Base-by-base conservation (phyloP, 2,113 vertebrate genomes). In the Hipposideros armiger region DNA sequence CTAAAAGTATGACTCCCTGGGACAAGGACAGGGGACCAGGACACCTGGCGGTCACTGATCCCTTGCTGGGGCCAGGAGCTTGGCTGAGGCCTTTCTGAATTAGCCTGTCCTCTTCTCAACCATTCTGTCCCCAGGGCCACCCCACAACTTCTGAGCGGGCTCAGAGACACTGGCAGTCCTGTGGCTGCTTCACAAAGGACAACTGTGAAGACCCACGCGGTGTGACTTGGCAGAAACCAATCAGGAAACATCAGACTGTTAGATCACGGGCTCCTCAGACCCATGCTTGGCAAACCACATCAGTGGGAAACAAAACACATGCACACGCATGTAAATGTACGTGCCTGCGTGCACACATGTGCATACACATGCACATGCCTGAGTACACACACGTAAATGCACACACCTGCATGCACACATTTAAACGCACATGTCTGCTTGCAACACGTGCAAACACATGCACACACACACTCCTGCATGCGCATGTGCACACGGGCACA, bases 81-180 rank as follows among this genome's bases (percentile, higher is more conserved):
- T 2, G 7, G 28, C 60, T 11, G 15, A 72, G 56, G 77, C 88
- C 40, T 30, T 42, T 20, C 42, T 15, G 22, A 26, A 1, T 10
- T 2, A 19, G 30, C 0, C 0, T 1, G 0, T 9, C 17, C 17
- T 54, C 16, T n/a, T 17, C 17, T 42, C 1, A 1, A 14, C 67
- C 32, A 0, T 28, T 19, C 72, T 32, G 17, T 10, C 58, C 22
- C 56, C 30, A 30, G 80, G 64, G 32, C 32, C 11, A 3, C 22
- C 52, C 45, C 11, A 24, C 7, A 2, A 17, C 69, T 40, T 11
- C 66, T 2, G 2, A 22, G 50, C 20, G 22, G 14, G 32, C 22
- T 28, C 0, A 0, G 26, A 15, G 56, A 22, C 26, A 3, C 36
- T 11, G 0, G 8, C 36, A 36, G 8, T 24, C 4, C 80, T 11